Conservation (phyloP, 2,113 vertebrate species). For the Naja naja region DNA sequence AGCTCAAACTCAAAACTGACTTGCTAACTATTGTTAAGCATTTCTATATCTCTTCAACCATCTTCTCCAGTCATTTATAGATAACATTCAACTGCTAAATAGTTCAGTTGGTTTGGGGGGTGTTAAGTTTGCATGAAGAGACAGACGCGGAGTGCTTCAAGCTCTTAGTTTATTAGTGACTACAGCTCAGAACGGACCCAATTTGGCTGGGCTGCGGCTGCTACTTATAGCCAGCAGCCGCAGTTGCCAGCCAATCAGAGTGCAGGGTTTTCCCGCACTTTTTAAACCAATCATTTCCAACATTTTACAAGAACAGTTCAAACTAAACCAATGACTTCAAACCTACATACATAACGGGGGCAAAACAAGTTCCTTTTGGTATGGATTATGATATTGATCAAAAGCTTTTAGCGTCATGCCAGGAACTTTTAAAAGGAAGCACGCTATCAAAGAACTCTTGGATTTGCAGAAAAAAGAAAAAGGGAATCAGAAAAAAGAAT, state of each 20-base stretch:
- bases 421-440: slow-evolving; percentile 14
- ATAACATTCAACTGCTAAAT: slow-evolving; percentile 24
- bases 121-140: too few species aligned
- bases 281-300: too few species aligned
- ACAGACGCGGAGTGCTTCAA: too few species aligned
- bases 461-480: background rate
- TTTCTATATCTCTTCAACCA: slow-evolving; percentile 17
- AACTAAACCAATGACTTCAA: too few species aligned
- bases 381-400: slow-evolving; percentile 38
- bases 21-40: slow-evolving; percentile 16
- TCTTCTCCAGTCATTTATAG: slow-evolving; percentile 22
- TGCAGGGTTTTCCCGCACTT: too few species aligned
- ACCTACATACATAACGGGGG: too few species aligned
- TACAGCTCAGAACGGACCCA: too few species aligned
- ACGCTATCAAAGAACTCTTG: slow-evolving; percentile 16
- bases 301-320: too few species aligned
- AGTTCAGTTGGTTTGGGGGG: slow-evolving; percentile 8
- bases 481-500: background rate
- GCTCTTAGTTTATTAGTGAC: too few species aligned
- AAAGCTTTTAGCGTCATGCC: slow-evolving; percentile 16
- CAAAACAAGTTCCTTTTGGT: background rate
- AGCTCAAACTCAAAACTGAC: background rate
- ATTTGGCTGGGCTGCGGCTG: too few species aligned
- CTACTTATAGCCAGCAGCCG: too few species aligned
- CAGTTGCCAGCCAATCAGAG: too few species aligned